These are phyloP conservation scores for Hydrozoanthus gracilis DNA, from an alignment of 92 coral and sea anemone species.

Conservation along the genomic window DNA sequence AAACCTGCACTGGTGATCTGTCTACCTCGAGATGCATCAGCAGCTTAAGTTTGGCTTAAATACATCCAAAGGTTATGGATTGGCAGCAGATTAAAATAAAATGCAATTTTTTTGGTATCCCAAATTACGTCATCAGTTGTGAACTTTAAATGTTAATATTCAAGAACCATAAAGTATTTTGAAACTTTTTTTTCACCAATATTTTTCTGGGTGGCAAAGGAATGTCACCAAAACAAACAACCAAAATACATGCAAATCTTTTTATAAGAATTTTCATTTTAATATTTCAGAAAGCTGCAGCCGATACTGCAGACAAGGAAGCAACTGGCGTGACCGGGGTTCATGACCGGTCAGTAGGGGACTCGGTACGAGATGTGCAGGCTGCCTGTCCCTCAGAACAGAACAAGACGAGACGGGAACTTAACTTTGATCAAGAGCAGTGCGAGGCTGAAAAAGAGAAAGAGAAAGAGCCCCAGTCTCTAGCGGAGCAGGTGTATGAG, in stretches of 20 bases:
- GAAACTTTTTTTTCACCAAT: too few species aligned
- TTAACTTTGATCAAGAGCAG: background rate
- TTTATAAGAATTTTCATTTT: background rate
- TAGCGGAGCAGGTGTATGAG: slow-evolving; percentile 74
- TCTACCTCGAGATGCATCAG: too few species aligned
- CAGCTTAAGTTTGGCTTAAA: too few species aligned
- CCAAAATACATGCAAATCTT: too few species aligned
- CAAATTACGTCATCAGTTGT: background rate
- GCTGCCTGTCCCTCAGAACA: background rate
- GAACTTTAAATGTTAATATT: background rate
- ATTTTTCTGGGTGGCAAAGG: too few species aligned
- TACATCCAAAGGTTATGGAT: too few species aligned
- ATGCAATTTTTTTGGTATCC: too few species aligned
- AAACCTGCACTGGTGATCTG: too few species aligned
- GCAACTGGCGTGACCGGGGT: background rate
- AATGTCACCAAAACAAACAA: too few species aligned
- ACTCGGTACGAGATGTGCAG: background rate
- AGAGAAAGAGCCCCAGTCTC: slow-evolving; percentile 57
- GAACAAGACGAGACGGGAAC: slow-evolving; percentile 1
- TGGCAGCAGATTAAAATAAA: too few species aligned
- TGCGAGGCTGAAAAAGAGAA: slow-evolving; percentile 9
- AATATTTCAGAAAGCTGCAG: slow-evolving; percentile 11
- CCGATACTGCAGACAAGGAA: background rate
- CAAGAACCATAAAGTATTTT: too few species aligned
- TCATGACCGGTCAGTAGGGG: background rate